A percentile compares a stretch with the other conserved stretches of the same genome.
phyloP scores from a whole-genome alignment of 2,797 vertebrate genomes.

The Atherinosoma microstoma region DNA sequence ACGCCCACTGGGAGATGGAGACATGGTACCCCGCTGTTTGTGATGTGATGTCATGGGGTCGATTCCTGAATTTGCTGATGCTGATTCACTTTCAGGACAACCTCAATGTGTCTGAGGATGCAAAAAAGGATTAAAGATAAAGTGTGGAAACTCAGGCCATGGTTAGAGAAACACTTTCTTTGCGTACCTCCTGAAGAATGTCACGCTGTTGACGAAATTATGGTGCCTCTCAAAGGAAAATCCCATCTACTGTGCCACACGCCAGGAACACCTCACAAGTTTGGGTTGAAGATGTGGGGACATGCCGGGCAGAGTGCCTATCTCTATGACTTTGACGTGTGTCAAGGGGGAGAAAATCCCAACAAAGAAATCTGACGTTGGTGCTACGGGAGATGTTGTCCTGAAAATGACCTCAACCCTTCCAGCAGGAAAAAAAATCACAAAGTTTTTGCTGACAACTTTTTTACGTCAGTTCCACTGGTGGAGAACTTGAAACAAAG shows the following conservation, averaged over 20 bases:
- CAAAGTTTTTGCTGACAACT: too few relatives aligned
- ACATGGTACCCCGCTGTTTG: slow-evolving; percentile 10
- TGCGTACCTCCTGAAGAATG: slow-evolving; percentile 36
- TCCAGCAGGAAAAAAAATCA: slow-evolving; percentile 30
- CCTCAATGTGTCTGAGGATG: slow-evolving; percentile 49
- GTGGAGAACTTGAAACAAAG: slow-evolving; percentile 1
- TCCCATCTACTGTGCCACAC: slow-evolving; percentile 1
- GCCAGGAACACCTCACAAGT: slow-evolving; percentile 12
- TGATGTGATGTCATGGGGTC: slow-evolving; percentile 28
- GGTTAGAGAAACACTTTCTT: slow-evolving; percentile 36
- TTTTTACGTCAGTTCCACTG: slow-evolving; percentile 28
- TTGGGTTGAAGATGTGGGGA: too few relatives aligned
- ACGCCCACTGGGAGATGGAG: slow-evolving; percentile 28
- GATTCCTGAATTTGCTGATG: slow-evolving; percentile 20
- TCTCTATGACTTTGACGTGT: too few relatives aligned
- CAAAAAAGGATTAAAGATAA: slow-evolving; percentile 44
- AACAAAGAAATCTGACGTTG: too few relatives aligned
- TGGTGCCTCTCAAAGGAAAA: slow-evolving; percentile 42
- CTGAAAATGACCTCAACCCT: slow-evolving; percentile 51
- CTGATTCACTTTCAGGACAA: slow-evolving; percentile 52
- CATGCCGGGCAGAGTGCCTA: slow-evolving; percentile 10
- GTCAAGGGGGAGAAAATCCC: too few relatives aligned
- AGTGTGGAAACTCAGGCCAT: slow-evolving; percentile 43
- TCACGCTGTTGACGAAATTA: slow-evolving; percentile 43
- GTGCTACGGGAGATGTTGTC: slow-evolving; percentile 28